phyloP scores from a whole-genome alignment of 2,888 invertebrate species.

The Blastobasis adustella region DNA sequence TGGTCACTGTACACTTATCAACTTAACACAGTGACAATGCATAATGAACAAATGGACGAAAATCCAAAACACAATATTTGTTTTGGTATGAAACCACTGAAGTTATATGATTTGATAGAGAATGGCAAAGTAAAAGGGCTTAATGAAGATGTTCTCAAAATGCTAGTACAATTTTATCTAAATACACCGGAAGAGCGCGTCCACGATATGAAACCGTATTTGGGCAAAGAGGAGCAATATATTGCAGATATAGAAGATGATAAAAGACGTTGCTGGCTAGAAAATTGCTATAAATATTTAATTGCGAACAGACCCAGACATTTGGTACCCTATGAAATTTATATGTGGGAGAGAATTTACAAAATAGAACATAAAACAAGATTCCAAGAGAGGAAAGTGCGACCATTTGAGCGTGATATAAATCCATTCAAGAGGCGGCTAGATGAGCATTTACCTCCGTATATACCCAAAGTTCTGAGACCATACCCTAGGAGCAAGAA shows the following conservation, averaged over 20 bases:
- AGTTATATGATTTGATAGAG: slow-evolving; percentile 84
- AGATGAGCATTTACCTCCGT: slow-evolving; percentile 79
- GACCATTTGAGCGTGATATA: slow-evolving; percentile 80
- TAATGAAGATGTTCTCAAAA: slow-evolving; percentile 85
- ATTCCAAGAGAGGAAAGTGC: slow-evolving; percentile 78
- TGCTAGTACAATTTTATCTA: slow-evolving; percentile 82
- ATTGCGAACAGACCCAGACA: slow-evolving; percentile 80
- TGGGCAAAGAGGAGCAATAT: slow-evolving; percentile 72
- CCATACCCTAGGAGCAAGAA: slow-evolving; percentile 77
- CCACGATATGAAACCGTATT: slow-evolving; percentile 82
- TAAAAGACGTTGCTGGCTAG: slow-evolving; percentile 81
- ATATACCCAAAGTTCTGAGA: slow-evolving; percentile 81
- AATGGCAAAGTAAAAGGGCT: slow-evolving; percentile 83
- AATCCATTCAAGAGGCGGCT: slow-evolving; percentile 78
- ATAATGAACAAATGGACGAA: slow-evolving; percentile 75
- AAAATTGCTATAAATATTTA: slow-evolving; percentile 79
- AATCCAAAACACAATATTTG: slow-evolving; percentile 87
- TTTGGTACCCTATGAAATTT: slow-evolving; percentile 79
- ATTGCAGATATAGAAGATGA: slow-evolving; percentile 81
- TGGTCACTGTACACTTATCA: slow-evolving; percentile 95
- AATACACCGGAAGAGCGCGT: slow-evolving; percentile 79
- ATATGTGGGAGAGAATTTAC: slow-evolving; percentile 89
- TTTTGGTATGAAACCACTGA: slow-evolving; percentile 82
- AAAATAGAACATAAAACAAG: slow-evolving; percentile 82
- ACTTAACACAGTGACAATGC: slow-evolving; percentile 86